Base-by-base conservation (phyloP, 2,797 vertebrate species). In the Mionectes olivaceus region DNA sequence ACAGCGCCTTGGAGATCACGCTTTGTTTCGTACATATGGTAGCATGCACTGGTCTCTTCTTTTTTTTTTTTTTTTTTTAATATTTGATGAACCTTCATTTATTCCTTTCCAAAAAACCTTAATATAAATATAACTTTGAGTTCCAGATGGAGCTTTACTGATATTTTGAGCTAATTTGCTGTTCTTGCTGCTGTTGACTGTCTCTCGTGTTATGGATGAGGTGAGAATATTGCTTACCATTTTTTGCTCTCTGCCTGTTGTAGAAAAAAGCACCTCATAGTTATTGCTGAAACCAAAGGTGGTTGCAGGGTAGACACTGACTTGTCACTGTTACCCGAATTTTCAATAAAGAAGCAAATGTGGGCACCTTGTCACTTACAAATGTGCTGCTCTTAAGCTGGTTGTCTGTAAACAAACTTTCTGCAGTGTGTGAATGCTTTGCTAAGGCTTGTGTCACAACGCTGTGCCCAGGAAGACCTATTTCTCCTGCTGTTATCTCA, bases 101-200 rank as follows among this genome's bases (percentile, higher is more conserved):
- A 35, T 35, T 87, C 28, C 28, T 73, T 89, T 83, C 57, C 2
- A 57, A 78, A 85, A 78, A 61, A 4, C 24, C 2, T 3, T 55
- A 35, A 22, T 64, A 19, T 8, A 57, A 43, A 5, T n/a, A 52
- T 30, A 30, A 52, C 10, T 50, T 27, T 27, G 1, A 57, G 19
- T 41, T 82, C 18, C 73, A 46, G 8, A 5, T 73, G 53, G 25
- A 91, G 5, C 28, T 81, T 52, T 64, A 33, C 32, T 77, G 16
- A 16, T 81, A 71, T 21, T 90, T 86, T 52, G 43, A 75, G 13
- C 22, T 79, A 55, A 82, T 90, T 70, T 89, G 19, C 41, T 90
- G 21, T n/a, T 88, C 59, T 65, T 78, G 25, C 44, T 61, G 37
- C 39, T 53, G 9, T 5, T 27, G 19, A 25, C 63, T 47, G 18